phyloP scores from a whole-genome alignment of 2,113 vertebrate genomes.

The Gallinago paraguaiae region DNA sequence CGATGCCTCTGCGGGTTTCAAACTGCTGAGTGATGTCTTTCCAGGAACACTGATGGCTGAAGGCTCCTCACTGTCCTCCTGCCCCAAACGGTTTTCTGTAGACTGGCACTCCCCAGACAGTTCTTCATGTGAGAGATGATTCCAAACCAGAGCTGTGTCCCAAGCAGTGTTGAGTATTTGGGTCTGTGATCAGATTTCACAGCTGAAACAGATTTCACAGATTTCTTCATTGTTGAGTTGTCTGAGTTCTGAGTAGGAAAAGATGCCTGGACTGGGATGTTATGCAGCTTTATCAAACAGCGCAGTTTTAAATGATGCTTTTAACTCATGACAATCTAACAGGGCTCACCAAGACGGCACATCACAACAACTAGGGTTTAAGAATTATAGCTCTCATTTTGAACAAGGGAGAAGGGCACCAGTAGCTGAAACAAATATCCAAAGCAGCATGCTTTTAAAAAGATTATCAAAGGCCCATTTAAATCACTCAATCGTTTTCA shows the following conservation, averaged over 20 bases:
- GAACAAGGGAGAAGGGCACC: neutral
- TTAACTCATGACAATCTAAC: neutral
- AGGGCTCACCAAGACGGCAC: neutral
- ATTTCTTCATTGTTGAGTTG: neutral
- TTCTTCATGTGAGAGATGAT: neutral
- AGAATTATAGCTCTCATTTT: neutral
- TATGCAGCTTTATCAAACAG: neutral
- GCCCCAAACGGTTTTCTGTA: neutral
- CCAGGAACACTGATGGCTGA: neutral
- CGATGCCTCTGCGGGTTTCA: neutral
- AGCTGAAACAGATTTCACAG: neutral
- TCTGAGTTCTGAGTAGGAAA: neutral
- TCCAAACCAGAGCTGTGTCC: neutral
- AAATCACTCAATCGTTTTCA: neutral
- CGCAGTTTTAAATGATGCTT: neutral
- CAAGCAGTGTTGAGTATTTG: neutral
- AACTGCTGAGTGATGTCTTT: neutral
- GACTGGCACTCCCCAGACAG: neutral
- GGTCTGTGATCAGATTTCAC: neutral
- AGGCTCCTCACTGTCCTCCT: neutral
- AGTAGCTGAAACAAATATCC: neutral
- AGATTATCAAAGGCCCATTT: neutral
- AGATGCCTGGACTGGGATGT: rapidly evolving
- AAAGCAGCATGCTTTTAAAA: neutral
- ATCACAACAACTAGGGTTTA: neutral